Base-by-base conservation (phyloP, 2,888 invertebrate species). In the Gerosis bhagava region DNA sequence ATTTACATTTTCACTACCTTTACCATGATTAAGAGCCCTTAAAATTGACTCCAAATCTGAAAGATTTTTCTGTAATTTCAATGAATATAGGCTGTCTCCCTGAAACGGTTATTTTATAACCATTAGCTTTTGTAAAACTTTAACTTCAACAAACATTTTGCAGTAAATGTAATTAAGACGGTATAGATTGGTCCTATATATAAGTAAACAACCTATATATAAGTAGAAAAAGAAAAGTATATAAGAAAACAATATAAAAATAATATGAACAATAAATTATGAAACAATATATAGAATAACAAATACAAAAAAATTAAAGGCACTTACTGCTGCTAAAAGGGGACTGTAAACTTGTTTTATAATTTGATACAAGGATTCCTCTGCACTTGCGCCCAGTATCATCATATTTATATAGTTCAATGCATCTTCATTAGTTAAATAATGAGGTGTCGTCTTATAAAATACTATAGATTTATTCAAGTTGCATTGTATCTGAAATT, bases 321-420 rank as follows among this genome's bases (percentile, higher is more conserved):
- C 40, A 54, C 77, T 71, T 63, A 89, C 89, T 54, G 65, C 57
- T 37, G 73, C 67, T 46, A 89, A 61, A 13, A 89, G 58, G 10
- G 89, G 89, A 21, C 75, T 75, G 53, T 83, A 89, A 7, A 89
- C 72, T 65, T 87, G 84, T 58, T 73, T 77, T 54, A 87, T 56
- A 51, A 80, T 70, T 51, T 83, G 77, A 61, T 89, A 89, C 51
- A 89, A 64, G 2, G 88, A 84, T 53, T 83, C 83, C 8, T 75
- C 77, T 16, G 79, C 75, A 60, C 72, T 78, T 39, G 66, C 65
- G n/a, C 76, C 73, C 11, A 88, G 47, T 17, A 84, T 83, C 11
- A 84, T 59, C 28, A 89, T 73, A 53, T 86, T 83, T 8, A 89
- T 62, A 57, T 73, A 63, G 16, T 72, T 71, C 3, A 75, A 44